Conservation (phyloP, 2,888 invertebrate species). For the Eumerus sabulonum region DNA sequence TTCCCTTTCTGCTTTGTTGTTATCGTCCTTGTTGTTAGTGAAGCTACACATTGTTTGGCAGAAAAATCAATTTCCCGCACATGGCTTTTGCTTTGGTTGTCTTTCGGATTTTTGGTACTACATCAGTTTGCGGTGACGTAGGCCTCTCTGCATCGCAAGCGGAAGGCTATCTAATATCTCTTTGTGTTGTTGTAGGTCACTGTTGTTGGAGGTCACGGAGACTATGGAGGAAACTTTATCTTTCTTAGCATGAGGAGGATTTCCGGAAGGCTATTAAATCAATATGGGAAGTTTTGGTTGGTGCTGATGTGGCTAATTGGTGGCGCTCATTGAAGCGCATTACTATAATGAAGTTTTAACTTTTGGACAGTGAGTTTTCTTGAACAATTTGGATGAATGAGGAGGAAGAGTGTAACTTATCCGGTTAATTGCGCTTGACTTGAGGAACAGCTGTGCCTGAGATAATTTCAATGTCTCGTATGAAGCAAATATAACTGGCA, state of each 20-base stretch:
- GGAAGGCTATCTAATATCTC: background rate
- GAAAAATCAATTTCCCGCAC: slow-evolving; percentile 38
- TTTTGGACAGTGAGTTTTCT: too few species aligned
- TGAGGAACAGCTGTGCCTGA: too few species aligned
- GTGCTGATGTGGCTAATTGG: slow-evolving; percentile 24
- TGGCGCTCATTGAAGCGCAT: background rate
- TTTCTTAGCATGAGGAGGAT: background rate
- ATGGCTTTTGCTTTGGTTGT: slow-evolving; percentile 18
- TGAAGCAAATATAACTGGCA: too few species aligned
- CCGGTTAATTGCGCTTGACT: too few species aligned
- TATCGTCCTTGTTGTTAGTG: slow-evolving; percentile 21
- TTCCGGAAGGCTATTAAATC: background rate
- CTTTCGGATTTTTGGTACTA: background rate
- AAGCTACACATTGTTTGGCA: slow-evolving; percentile 27
- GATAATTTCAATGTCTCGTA: too few species aligned
- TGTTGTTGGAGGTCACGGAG: slow-evolving; percentile 27
- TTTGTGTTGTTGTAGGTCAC: background rate
- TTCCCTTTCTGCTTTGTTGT: slow-evolving; percentile 3
- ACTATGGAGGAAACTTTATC: background rate
- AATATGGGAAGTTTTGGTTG: slow-evolving; percentile 2
- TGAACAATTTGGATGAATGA: too few species aligned
- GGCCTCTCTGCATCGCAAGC: slow-evolving; percentile 28
- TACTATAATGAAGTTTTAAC: too few species aligned
- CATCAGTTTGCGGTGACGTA: slow-evolving; percentile 35
- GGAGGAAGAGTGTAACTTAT: too few species aligned